Evolutionary conservation across 2,113 vertebrate species (phyloP).

Genomic region (Marmota monax): DNA sequence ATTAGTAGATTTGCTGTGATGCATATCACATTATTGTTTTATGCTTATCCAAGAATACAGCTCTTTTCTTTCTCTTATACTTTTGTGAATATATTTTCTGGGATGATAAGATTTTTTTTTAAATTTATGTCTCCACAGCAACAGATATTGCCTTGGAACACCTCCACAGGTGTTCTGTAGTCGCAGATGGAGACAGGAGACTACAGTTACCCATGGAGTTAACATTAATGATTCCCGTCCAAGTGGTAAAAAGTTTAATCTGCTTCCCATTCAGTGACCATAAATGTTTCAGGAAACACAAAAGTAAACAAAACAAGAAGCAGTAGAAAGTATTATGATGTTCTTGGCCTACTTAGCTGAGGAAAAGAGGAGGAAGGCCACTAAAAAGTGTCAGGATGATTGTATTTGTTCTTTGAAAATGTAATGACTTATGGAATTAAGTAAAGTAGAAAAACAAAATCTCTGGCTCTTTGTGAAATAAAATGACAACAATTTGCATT

Average conservation of each 20-base stretch:
- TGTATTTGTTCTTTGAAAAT: neutral
- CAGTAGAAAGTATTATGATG: neutral
- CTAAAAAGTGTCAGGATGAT: neutral
- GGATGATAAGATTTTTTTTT: neutral
- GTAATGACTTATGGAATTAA: conserved; percentile 10
- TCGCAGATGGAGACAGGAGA: neutral
- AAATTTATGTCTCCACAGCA: neutral
- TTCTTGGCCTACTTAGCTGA: neutral
- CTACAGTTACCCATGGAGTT: neutral
- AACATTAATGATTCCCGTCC: neutral
- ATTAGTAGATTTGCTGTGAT: neutral
- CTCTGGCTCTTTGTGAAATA: neutral
- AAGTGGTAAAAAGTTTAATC: neutral
- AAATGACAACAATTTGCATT: neutral
- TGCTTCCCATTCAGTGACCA: neutral
- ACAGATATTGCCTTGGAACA: neutral
- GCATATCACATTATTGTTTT: neutral
- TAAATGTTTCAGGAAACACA: neutral
- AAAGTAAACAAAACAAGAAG: neutral
- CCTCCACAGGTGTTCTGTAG: neutral
- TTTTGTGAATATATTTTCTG: neutral
- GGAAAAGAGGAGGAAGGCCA: neutral
- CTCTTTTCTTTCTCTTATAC: neutral
- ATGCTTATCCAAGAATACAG: neutral
- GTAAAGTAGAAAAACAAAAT: neutral